Percentiles rank a stretch among this genome's conserved stretches.
phyloP scores from a whole-genome alignment of 2,797 vertebrate genomes.

The Notolabrus celidotus region DNA sequence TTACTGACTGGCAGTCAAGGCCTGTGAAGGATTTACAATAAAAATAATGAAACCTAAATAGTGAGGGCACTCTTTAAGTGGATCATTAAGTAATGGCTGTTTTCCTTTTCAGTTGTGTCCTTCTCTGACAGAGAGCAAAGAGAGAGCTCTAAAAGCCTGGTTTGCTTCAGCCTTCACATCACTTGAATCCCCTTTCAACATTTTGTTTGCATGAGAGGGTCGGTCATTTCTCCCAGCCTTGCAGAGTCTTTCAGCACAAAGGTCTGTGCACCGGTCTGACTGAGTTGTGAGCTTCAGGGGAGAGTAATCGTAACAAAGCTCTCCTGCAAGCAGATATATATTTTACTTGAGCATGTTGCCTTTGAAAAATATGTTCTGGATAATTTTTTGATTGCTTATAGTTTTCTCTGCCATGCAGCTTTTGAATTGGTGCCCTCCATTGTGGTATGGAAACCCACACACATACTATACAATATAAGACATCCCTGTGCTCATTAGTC shows the following conservation, averaged over 20 bases:
- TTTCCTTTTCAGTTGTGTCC: conserved; percentile 75
- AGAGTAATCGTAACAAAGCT: conserved; percentile 41
- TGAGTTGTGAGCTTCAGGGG: neutral
- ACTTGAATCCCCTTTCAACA: conserved; percentile 64
- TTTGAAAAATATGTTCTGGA: too few relatives aligned
- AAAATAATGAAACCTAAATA: conserved; percentile 81
- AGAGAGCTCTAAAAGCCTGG: conserved; percentile 61
- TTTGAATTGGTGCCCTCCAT: too few relatives aligned
- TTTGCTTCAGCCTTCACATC: conserved; percentile 66
- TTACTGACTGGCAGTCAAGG: conserved; percentile 56
- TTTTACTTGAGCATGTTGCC: too few relatives aligned
- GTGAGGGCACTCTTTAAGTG: conserved; percentile 77
- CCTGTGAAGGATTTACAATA: conserved; percentile 78
- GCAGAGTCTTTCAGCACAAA: conserved; percentile 46
- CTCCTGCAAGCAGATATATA: conserved; percentile 3
- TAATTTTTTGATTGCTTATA: too few relatives aligned
- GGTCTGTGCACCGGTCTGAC: conserved; percentile 40
- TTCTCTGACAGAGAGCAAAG: conserved; percentile 61
- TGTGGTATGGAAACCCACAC: too few relatives aligned
- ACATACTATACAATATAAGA: too few relatives aligned
- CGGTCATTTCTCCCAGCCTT: conserved; percentile 56
- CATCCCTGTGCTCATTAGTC: too few relatives aligned
- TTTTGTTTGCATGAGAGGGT: conserved; percentile 56
- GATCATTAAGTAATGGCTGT: conserved; percentile 81
- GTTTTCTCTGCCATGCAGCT: too few relatives aligned